phyloP scores from a whole-genome alignment of 2,113 vertebrate species.

The Microtus oregoni region DNA sequence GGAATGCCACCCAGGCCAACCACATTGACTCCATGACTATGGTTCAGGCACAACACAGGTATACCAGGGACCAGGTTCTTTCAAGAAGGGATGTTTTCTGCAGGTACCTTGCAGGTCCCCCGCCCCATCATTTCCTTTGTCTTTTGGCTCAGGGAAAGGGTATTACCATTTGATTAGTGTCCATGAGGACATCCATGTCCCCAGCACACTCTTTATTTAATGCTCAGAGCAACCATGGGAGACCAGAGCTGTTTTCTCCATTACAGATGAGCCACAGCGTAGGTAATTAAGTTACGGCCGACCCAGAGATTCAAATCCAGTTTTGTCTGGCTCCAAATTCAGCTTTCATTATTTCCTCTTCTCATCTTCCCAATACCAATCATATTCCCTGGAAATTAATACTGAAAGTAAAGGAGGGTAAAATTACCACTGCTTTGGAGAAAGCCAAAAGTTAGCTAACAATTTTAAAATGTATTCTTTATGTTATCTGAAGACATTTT shows the following conservation, averaged over 20 bases:
- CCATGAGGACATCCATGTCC: background rate
- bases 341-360: constrained; percentile 24
- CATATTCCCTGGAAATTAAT: constrained; percentile 47
- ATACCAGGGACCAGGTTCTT: background rate
- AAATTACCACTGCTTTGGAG: constrained; percentile 24
- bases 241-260: constrained; percentile 41
- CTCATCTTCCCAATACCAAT: constrained; percentile 31
- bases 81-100: background rate
- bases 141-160: background rate
- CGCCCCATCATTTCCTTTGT: background rate
- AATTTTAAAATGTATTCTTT: constrained; percentile 17
- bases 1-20: background rate
- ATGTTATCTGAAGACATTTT: background rate
- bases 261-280: constrained; percentile 35
- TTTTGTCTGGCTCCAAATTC: constrained; percentile 58
- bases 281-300: constrained; percentile 49
- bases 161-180: background rate
- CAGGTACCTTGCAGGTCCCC: background rate
- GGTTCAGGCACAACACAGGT: background rate
- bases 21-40: no score
- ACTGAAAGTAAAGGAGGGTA: background rate
- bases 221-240: background rate
- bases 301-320: constrained; percentile 58
- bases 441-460: constrained; percentile 23
- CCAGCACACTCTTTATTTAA: background rate